A percentile compares a stretch with the other conserved stretches of the same genome.
These are phyloP conservation scores for Heliopora coerulea DNA, from an alignment of 92 coral and sea anemone genomes.

Conservation along the genomic window DNA sequence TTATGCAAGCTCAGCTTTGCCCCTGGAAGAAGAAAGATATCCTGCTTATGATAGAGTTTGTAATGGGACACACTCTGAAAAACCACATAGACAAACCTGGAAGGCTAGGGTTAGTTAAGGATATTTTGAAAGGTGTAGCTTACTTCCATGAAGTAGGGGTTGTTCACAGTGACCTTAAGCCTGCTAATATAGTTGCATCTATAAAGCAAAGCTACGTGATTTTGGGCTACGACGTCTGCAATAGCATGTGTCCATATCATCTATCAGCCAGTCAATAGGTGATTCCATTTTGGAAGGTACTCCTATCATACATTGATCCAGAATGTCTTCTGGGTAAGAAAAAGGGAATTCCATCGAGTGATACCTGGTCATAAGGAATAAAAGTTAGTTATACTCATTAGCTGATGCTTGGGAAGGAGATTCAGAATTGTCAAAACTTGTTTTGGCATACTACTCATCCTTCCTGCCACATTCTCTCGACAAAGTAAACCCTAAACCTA, in stretches of 20 bases:
- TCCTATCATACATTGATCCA: constrained; percentile 46
- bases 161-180: constrained; percentile 54
- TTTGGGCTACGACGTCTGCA: constrained; percentile 52
- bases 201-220: constrained; percentile 53
- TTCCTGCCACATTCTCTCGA: constrained; percentile 2
- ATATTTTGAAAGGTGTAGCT: constrained; percentile 40
- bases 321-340: constrained; percentile 41
- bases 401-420: constrained; percentile 46
- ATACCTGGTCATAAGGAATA: constrained; percentile 54
- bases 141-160: constrained; percentile 16
- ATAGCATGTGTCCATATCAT: constrained; percentile 42
- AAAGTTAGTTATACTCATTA: constrained; percentile 51
- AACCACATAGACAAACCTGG: constrained; percentile 44
- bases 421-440: constrained; percentile 8
- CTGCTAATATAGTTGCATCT: constrained; percentile 49
- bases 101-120: constrained; percentile 13
- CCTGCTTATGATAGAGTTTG: constrained; percentile 38
- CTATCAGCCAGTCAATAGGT: constrained; percentile 13
- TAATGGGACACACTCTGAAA: constrained; percentile 54
- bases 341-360: constrained; percentile 22
- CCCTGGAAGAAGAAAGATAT: constrained; percentile 48
- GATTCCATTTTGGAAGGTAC: constrained; percentile 15
- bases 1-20: too few relatives aligned
- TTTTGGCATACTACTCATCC: constrained; percentile 2
- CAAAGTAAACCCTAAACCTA: constrained; percentile 5